These are phyloP conservation scores for Acleris holmiana DNA, from an alignment of 2,888 invertebrate genomes.

Conservation along the genomic window DNA sequence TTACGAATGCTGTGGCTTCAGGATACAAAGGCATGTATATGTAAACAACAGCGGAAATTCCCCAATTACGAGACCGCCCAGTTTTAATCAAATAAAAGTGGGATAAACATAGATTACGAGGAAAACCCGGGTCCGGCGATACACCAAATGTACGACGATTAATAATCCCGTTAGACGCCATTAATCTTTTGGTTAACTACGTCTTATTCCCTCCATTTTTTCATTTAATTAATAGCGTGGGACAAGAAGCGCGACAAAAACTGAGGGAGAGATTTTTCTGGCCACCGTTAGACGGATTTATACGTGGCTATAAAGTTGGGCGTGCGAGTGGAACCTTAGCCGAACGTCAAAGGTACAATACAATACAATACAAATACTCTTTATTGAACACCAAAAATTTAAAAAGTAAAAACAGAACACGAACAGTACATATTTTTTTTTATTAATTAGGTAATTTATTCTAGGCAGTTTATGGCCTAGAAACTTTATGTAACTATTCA, in stretches of 20 bases:
- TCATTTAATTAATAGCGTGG: slow-evolving; percentile 33
- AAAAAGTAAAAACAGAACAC: no score
- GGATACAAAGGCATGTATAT: no score
- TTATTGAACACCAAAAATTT: no score
- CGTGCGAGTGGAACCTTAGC: no score
- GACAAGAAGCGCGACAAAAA: slow-evolving; percentile 30
- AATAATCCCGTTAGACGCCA: slow-evolving; percentile 30
- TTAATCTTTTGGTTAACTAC: slow-evolving; percentile 35
- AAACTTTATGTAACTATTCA: no score
- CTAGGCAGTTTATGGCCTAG: no score
- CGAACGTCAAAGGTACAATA: no score
- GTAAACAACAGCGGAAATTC: neutral
- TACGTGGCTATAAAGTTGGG: neutral
- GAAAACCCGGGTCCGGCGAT: slow-evolving; percentile 16
- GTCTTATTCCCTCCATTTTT: slow-evolving; percentile 35
- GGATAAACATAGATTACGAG: slow-evolving; percentile 13
- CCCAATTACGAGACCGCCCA: slow-evolving; percentile 12
- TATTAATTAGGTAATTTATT: no score
- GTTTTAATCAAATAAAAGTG: slow-evolving; percentile 10
- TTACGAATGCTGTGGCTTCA: no score
- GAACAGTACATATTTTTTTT: no score
- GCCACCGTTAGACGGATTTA: neutral
- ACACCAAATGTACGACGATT: slow-evolving; percentile 32
- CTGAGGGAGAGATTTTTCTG: slow-evolving; percentile 20
- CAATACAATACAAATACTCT: no score